Conservation (phyloP, 2,888 invertebrate genomes). For the Blastobasis lacticolella region DNA sequence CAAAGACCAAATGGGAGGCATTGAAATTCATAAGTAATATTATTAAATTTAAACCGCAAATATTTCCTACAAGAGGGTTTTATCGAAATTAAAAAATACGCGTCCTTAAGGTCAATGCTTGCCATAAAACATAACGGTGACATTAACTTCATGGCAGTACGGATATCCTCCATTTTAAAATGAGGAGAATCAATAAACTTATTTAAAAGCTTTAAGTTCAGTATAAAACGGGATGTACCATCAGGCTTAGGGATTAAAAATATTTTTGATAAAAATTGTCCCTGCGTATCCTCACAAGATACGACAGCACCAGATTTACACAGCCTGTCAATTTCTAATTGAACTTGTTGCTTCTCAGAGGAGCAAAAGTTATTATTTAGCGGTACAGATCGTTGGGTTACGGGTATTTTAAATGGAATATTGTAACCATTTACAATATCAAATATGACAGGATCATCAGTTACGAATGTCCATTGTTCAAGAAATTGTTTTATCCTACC, state of each 20-base stretch:
- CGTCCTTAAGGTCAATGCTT: constrained; percentile 1
- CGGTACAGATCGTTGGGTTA: too few relatives aligned
- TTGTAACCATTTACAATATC: too few relatives aligned
- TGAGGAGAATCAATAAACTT: background rate
- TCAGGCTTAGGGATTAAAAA: constrained; percentile 6
- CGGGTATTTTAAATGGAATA: too few relatives aligned
- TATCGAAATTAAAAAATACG: background rate
- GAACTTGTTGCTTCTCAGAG: too few relatives aligned
- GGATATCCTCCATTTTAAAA: constrained; percentile 8
- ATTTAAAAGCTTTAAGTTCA: constrained; percentile 9
- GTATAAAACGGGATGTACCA: too few relatives aligned
- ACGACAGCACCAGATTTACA: constrained; percentile 3
- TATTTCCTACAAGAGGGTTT: background rate
- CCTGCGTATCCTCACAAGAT: background rate
- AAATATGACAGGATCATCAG: too few relatives aligned
- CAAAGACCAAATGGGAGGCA: constrained; percentile 2
- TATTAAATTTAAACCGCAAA: background rate
- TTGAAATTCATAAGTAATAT: background rate
- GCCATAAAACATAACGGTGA: background rate
- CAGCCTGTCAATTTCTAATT: constrained; percentile 7
- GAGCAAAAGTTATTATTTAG: too few relatives aligned
- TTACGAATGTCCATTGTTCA: too few relatives aligned
- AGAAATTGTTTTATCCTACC: too few relatives aligned
- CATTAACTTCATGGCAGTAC: background rate
- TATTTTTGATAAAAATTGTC: constrained; percentile 7